phyloP scores from a whole-genome alignment of 2,888 invertebrate genomes.

The Cantharis flavilabris region DNA sequence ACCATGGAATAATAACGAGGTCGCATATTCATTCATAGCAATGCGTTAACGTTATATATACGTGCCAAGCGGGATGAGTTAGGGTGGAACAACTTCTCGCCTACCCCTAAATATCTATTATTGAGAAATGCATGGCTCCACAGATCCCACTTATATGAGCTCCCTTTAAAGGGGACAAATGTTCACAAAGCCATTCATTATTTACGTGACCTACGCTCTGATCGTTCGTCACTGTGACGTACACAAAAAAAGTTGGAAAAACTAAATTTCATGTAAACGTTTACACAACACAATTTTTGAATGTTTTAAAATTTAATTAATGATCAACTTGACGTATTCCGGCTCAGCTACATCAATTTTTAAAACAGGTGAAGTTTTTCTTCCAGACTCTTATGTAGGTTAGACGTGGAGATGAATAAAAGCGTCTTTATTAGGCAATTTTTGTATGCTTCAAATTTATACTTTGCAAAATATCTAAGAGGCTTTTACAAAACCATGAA shows the following conservation, averaged over 20 bases:
- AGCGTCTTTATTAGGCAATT: neutral
- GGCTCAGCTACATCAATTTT: neutral
- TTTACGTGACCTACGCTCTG: constrained; percentile 41
- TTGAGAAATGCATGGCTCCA: constrained; percentile 43
- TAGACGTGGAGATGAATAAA: neutral
- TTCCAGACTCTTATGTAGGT: neutral
- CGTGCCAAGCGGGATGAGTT: constrained; percentile 20
- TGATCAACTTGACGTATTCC: neutral
- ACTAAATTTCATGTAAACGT: neutral
- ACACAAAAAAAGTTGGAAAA: neutral
- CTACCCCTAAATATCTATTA: constrained; percentile 46
- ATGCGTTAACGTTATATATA: constrained; percentile 18
- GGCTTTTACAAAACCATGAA: neutral
- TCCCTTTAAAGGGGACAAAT: constrained; percentile 40
- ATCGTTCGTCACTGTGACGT: constrained; percentile 15
- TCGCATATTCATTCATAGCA: constrained; percentile 14
- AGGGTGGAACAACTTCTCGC: constrained; percentile 41
- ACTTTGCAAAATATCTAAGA: neutral
- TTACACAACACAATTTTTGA: neutral
- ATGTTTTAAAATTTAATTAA: neutral
- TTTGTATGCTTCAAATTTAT: neutral
- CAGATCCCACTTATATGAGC: constrained; percentile 42
- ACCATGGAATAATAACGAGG: constrained; percentile 17
- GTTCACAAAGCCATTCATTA: constrained; percentile 42
- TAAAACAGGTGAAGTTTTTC: neutral